Conservation (phyloP, 2,888 invertebrate genomes). For the Megastigmus dorsalis region DNA sequence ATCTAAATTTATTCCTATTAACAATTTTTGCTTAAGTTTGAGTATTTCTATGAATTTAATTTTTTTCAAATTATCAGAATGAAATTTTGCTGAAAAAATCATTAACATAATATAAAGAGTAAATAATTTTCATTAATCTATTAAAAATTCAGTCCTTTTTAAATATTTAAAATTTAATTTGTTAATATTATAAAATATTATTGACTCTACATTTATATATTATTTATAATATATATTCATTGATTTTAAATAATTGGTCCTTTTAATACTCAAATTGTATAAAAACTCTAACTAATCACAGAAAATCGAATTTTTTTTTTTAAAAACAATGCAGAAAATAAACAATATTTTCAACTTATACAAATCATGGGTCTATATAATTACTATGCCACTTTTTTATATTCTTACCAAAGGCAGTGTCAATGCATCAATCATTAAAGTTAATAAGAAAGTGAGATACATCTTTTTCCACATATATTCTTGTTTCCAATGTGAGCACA, state of each 20-base stretch:
- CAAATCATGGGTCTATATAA: not conserved
- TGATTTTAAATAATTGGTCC: not conserved
- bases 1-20: no score
- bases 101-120: not conserved
- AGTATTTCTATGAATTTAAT: no score
- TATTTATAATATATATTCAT: not conserved
- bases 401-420: conserved; percentile 47
- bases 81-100: not conserved
- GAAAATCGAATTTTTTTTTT: not conserved
- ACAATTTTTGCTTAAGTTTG: no score
- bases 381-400: conserved; percentile 31
- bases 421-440: conserved; percentile 18
- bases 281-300: not conserved
- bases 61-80: no score
- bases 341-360: not conserved
- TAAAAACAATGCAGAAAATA: conserved; percentile 6
- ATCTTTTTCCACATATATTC: conserved; percentile 30
- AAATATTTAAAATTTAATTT: no score
- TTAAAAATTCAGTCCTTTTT: no score
- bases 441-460: conserved; percentile 7
- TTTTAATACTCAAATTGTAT: conserved; percentile 11
- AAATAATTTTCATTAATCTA: not conserved
- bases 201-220: not conserved
- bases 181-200: no score
- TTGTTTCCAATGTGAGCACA: conserved; percentile 26